phyloP scores from a whole-genome alignment of 2,888 invertebrate genomes.

The Tetropium fuscum region DNA sequence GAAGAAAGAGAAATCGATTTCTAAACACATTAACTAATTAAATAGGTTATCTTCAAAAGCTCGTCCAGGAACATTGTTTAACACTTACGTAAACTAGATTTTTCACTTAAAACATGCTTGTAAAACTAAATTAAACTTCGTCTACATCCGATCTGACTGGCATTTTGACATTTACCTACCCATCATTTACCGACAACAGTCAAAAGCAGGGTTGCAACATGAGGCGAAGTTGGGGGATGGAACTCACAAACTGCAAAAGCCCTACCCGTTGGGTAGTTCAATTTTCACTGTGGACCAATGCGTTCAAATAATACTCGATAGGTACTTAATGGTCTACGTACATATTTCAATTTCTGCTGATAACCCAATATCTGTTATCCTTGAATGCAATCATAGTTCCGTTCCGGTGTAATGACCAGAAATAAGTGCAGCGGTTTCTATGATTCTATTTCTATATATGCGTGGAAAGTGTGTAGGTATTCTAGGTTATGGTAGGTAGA shows the following conservation, averaged over 20 bases:
- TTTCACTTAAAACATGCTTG: conserved; percentile 9
- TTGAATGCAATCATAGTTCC: conserved; percentile 26
- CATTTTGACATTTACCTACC: conserved; percentile 19
- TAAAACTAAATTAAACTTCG: conserved; percentile 12
- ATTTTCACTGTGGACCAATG: not conserved
- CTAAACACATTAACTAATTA: conserved; percentile 19
- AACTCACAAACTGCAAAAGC: not conserved
- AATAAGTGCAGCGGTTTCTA: no score
- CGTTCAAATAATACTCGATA: not conserved
- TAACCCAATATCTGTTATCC: conserved; percentile 25
- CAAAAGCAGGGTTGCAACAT: conserved; percentile 16
- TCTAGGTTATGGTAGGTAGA: no score
- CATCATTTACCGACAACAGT: conserved; percentile 7
- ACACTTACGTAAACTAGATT: conserved; percentile 15
- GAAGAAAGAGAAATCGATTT: conserved; percentile 9
- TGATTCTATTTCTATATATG: no score
- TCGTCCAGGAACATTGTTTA: conserved; percentile 32
- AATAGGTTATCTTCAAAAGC: conserved; percentile 22
- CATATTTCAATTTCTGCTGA: conserved; percentile 12
- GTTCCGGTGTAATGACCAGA: not conserved
- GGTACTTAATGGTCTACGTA: not conserved
- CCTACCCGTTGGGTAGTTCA: conserved; percentile 2
- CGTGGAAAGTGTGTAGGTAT: no score
- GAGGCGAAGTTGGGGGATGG: not conserved
- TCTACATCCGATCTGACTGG: no score